Conservation (phyloP, 1,140 invertebrate genomes). For the Drosophila trapezifrons region DNA sequence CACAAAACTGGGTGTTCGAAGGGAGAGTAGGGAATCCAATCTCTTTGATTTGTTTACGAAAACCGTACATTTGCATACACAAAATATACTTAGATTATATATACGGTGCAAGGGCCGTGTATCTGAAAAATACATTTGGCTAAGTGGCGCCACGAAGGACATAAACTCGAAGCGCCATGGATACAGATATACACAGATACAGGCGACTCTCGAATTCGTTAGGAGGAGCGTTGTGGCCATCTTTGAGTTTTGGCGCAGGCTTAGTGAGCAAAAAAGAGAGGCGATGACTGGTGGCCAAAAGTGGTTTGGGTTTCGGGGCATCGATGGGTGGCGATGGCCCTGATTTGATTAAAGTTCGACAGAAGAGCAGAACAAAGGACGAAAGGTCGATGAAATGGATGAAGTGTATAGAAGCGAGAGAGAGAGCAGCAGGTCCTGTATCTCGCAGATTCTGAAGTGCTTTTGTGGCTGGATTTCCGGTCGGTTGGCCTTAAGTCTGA, state of each 20-base stretch:
- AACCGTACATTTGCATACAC: constrained; percentile 67
- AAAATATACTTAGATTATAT: constrained; percentile 29
- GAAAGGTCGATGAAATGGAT: constrained; percentile 35
- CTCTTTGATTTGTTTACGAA: constrained; percentile 75
- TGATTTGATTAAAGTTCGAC: constrained; percentile 80
- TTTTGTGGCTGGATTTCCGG: constrained; percentile 56
- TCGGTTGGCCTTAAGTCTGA: constrained; percentile 38
- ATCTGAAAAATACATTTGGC: constrained; percentile 60
- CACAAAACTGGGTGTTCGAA: neutral
- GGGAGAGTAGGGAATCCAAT: constrained; percentile 33
- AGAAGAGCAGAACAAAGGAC: constrained; percentile 61
- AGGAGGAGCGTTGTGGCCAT: constrained; percentile 63
- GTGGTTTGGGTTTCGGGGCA: constrained; percentile 16
- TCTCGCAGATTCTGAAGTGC: constrained; percentile 48
- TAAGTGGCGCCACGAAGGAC: constrained; percentile 67
- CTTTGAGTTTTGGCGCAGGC: constrained; percentile 77
- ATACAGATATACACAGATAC: constrained; percentile 10
- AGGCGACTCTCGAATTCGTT: neutral
- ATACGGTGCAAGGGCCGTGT: constrained; percentile 7
- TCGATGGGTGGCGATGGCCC: constrained; percentile 25
- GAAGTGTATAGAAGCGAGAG: neutral
- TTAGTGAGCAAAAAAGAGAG: constrained; percentile 58
- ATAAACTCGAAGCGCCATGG: constrained; percentile 44
- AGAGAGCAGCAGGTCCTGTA: constrained; percentile 27
- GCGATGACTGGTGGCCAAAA: constrained; percentile 40